A percentile compares a stretch with the other conserved stretches of the same genome.
Conservation (phyloP, 2,888 invertebrate species). For the Melanostoma mellinum region DNA sequence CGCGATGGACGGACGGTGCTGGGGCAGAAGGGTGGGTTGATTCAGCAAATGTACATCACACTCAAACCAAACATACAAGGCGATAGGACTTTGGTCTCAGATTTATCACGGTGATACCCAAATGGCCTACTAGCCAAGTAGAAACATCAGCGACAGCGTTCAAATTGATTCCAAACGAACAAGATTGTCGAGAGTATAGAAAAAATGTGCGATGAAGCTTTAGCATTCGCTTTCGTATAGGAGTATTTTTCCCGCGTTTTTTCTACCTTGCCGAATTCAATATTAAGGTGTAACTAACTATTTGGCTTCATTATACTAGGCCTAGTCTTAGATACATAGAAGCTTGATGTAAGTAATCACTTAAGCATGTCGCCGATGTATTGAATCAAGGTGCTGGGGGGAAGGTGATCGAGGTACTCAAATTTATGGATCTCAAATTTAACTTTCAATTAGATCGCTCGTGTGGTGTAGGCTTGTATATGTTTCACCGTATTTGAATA, state of each 20-base stretch:
- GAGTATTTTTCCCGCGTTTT: not conserved
- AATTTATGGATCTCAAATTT: too few species aligned
- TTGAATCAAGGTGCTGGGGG: too few species aligned
- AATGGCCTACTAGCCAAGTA: conserved; percentile 30
- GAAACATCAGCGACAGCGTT: conserved; percentile 4
- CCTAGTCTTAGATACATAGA: too few species aligned
- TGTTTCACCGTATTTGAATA: too few species aligned
- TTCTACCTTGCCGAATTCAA: conserved; percentile 45
- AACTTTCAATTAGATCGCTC: too few species aligned
- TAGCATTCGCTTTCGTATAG: not conserved
- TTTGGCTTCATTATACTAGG: not conserved
- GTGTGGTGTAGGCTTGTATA: too few species aligned
- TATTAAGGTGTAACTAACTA: conserved; percentile 27
- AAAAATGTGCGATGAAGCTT: not conserved
- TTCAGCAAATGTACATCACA: conserved; percentile 10
- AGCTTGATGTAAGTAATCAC: too few species aligned
- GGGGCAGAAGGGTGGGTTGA: conserved; percentile 14
- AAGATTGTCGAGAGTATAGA: conserved; percentile 2
- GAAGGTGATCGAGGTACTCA: too few species aligned
- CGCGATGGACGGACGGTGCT: not conserved
- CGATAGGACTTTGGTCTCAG: conserved; percentile 48
- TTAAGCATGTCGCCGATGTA: too few species aligned
- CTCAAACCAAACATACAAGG: conserved; percentile 12
- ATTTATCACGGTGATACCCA: conserved; percentile 57
- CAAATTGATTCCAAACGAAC: conserved; percentile 51